Evolutionary conservation across 2,113 vertebrate species (phyloP).

Genomic region (Coryphaenoides rupestris): DNA sequence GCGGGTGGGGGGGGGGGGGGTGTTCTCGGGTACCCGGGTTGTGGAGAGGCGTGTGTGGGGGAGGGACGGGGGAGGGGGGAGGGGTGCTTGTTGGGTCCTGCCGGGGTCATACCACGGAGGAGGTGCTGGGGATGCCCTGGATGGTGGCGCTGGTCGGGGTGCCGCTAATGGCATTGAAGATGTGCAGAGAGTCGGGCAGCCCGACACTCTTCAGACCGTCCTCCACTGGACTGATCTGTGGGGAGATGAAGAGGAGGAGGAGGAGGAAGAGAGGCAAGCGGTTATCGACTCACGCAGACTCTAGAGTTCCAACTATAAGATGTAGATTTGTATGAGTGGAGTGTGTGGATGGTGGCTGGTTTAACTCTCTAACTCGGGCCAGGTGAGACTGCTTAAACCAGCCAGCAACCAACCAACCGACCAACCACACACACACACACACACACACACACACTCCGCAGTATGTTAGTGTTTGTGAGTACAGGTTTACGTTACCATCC

Average conservation of each 20-base stretch:
- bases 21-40: too few relatives aligned
- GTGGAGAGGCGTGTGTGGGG: slow-evolving; percentile 27
- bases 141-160: slow-evolving; percentile 91
- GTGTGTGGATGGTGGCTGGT: background rate
- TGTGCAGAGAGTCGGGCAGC: slow-evolving; percentile 92
- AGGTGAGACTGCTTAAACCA: too few relatives aligned
- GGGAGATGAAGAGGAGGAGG: too few relatives aligned
- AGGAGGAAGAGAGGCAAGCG: background rate
- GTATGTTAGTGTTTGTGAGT: background rate
- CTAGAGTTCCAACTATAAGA: background rate
- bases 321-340: too few relatives aligned
- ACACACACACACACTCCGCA: too few relatives aligned
- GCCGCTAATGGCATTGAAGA: slow-evolving; percentile 98
- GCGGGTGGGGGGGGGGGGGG: too few relatives aligned
- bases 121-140: slow-evolving; percentile 91
- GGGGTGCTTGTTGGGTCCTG: background rate
- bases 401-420: too few relatives aligned
- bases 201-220: slow-evolving; percentile 84
- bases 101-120: slow-evolving; percentile 87
- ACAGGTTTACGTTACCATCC: slow-evolving; percentile 87
- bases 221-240: slow-evolving; percentile 86
- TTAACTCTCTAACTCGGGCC: too few relatives aligned
- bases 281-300: background rate
- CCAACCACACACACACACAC: too few relatives aligned
- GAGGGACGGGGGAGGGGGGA: too few relatives aligned